Percentiles rank a stretch among this genome's conserved stretches.
Evolutionary conservation across 2,797 vertebrate species (phyloP).

Genomic region (Sorex maritimensis): DNA sequence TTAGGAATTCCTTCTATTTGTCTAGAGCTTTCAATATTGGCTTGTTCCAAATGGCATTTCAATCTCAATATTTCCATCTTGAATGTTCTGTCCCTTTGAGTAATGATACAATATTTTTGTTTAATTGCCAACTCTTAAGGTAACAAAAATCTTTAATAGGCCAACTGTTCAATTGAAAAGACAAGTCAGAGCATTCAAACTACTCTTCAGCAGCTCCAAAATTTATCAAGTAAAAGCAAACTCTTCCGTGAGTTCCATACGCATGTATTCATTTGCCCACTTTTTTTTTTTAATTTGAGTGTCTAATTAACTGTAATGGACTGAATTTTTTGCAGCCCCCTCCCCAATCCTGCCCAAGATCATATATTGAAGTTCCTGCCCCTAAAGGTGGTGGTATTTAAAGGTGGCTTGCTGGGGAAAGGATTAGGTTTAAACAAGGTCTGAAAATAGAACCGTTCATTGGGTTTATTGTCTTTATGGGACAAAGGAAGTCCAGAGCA

Average conservation of each 20-base stretch:
- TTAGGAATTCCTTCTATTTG: too few relatives aligned
- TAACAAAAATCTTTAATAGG: neutral
- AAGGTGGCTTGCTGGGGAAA: neutral
- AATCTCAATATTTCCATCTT: neutral
- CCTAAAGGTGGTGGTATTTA: neutral
- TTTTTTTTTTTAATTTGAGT: neutral
- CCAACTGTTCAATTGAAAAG: constrained; percentile 8
- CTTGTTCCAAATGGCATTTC: neutral
- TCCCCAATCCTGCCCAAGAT: neutral
- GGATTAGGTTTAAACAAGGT: neutral
- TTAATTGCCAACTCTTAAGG: neutral
- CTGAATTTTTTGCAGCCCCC: neutral
- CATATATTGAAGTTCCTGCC: too few relatives aligned
- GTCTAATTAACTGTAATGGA: neutral
- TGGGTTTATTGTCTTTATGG: neutral
- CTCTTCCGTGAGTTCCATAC: neutral
- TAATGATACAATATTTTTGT: constrained; percentile 7
- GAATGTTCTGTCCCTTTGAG: neutral
- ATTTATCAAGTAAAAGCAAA: neutral
- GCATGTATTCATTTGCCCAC: neutral
- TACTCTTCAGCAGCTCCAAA: neutral
- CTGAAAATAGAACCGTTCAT: neutral
- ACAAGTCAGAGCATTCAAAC: neutral
- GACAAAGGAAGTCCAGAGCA: neutral
- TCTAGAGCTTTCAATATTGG: neutral